Evolutionary conservation across 1,140 invertebrate genomes (phyloP).

Genomic region (Drosophila busckii): DNA sequence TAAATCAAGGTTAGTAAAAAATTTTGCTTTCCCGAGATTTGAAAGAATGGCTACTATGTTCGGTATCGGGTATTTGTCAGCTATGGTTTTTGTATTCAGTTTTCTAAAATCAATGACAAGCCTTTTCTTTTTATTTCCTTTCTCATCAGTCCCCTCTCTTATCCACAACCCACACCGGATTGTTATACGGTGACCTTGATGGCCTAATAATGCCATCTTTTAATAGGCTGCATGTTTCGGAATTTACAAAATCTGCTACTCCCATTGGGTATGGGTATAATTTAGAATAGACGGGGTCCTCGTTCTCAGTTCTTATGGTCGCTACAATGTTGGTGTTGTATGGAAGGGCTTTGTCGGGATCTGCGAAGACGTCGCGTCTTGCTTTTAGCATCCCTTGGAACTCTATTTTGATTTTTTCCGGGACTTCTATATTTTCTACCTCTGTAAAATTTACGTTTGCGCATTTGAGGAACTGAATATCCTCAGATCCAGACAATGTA

Average conservation of each 20-base stretch:
- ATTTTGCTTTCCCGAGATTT: too few species aligned
- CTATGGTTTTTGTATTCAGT: slow-evolving; percentile 62
- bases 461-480: too few species aligned
- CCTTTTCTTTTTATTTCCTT: slow-evolving; percentile 21
- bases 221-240: slow-evolving; percentile 21
- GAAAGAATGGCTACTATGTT: too few species aligned
- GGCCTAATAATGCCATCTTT: slow-evolving; percentile 24
- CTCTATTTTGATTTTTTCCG: too few species aligned
- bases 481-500: too few species aligned
- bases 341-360: too few species aligned
- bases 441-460: too few species aligned
- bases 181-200: slow-evolving; percentile 36
- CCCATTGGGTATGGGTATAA: slow-evolving; percentile 32
- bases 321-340: slow-evolving; percentile 8
- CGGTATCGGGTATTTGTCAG: too few species aligned
- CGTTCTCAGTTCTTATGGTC: slow-evolving; percentile 2
- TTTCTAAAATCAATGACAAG: slow-evolving; percentile 65
- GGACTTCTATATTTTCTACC: too few species aligned
- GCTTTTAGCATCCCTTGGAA: too few species aligned
- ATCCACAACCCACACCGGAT: slow-evolving; percentile 27
- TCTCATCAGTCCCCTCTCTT: slow-evolving; percentile 31
- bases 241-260: slow-evolving; percentile 21
- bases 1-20: too few species aligned
- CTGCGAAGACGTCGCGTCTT: too few species aligned
- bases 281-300: slow-evolving; percentile 28